phyloP scores from a whole-genome alignment of 2,797 vertebrate species.

The Rhyacichthys aspro region DNA sequence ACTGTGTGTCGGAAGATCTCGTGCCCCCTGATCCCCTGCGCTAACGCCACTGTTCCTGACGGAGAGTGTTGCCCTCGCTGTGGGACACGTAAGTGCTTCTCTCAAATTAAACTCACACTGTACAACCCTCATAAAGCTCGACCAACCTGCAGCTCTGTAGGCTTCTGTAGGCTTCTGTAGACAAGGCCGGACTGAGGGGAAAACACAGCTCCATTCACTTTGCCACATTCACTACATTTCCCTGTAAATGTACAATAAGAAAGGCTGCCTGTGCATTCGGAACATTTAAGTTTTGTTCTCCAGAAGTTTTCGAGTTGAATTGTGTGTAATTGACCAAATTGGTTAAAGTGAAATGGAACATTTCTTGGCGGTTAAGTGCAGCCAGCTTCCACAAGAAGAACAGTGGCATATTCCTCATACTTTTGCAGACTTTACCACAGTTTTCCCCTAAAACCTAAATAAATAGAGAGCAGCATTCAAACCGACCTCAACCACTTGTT shows the following conservation, averaged over 20 bases:
- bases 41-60: conserved; percentile 93
- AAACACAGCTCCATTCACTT: conserved; percentile 37
- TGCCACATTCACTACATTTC: too few species aligned
- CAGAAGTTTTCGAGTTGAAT: conserved; percentile 51
- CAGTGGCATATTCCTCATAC: conserved; percentile 63
- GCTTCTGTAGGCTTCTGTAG: conserved; percentile 11
- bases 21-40: conserved; percentile 94
- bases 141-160: too few species aligned
- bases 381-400: conserved; percentile 45
- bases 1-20: conserved; percentile 96
- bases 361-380: conserved; percentile 52
- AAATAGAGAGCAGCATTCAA: conserved; percentile 50
- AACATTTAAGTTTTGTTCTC: conserved; percentile 72
- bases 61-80: conserved; percentile 98
- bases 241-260: conserved; percentile 52
- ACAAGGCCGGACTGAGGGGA: conserved; percentile 24
- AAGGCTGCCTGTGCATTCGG: conserved; percentile 58
- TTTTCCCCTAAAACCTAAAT: conserved; percentile 51
- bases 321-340: conserved; percentile 73
- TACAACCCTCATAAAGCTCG: too few species aligned
- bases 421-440: conserved; percentile 42
- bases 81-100: conserved; percentile 81
- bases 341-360: conserved; percentile 69
- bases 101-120: too few species aligned
- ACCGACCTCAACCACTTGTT: conserved; percentile 52